phyloP scores from a whole-genome alignment of 2,797 vertebrate species.

The Tokudaia muenninki region DNA sequence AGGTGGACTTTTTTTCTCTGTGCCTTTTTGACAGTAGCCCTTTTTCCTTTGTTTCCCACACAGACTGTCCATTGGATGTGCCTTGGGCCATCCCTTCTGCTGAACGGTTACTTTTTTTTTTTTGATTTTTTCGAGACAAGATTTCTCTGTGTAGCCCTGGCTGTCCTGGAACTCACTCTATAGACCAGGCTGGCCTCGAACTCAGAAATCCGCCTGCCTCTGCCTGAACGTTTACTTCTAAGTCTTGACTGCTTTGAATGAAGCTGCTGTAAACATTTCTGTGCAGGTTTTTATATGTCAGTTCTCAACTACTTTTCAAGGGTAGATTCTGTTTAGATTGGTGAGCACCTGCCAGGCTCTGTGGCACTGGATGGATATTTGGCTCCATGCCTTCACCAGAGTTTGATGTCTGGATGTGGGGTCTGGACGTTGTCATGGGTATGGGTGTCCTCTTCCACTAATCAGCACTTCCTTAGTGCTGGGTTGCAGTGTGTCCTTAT shows the following conservation, averaged over 20 bases:
- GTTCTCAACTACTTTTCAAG: conserved; percentile 23
- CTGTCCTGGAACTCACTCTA: too few relatives aligned
- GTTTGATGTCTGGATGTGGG: background rate
- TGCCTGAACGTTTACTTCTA: background rate
- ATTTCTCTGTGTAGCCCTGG: too few relatives aligned
- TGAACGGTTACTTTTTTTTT: too few relatives aligned
- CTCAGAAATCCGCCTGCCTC: too few relatives aligned
- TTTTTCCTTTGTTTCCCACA: too few relatives aligned
- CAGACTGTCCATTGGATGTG: background rate
- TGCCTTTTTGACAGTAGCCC: background rate
- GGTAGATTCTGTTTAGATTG: background rate
- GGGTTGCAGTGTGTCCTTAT: background rate
- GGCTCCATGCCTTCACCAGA: background rate
- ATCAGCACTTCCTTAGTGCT: background rate
- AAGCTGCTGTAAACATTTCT: background rate
- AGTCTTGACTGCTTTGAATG: conserved; percentile 18
- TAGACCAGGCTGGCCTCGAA: too few relatives aligned
- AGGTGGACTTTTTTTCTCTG: background rate
- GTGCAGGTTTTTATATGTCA: background rate
- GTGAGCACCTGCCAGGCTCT: background rate
- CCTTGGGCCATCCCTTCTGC: background rate
- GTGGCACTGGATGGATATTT: background rate
- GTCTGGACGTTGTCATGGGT: background rate
- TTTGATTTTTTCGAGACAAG: too few relatives aligned
- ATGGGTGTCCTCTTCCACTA: background rate